These are phyloP conservation scores for Procambarus virginalis DNA, from an alignment of 1,140 invertebrate genomes.

Conservation along the genomic window DNA sequence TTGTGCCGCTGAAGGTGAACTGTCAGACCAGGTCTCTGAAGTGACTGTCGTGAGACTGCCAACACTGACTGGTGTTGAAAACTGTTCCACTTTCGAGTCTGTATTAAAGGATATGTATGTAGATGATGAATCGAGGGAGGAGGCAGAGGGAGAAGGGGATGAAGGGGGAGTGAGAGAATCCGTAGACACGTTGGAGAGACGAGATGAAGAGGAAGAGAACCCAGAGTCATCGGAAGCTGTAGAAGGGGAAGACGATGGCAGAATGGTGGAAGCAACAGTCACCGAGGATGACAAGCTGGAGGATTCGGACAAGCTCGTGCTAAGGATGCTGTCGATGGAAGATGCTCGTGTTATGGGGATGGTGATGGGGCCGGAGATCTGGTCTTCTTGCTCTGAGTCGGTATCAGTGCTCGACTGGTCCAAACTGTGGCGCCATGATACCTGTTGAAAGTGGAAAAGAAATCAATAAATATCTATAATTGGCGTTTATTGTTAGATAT, in stretches of 20 bases:
- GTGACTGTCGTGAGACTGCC: too few species aligned
- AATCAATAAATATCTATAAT: background rate
- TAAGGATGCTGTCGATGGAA: constrained; percentile 16
- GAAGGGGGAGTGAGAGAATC: constrained; percentile 2
- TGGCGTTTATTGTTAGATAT: too few species aligned
- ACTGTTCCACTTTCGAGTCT: background rate
- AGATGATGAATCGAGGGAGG: background rate
- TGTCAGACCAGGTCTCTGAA: too few species aligned
- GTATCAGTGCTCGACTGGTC: constrained; percentile 65
- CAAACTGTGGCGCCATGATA: constrained; percentile 54
- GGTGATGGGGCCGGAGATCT: constrained; percentile 42
- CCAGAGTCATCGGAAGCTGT: background rate
- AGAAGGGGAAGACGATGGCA: constrained; percentile 10
- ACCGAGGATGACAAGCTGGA: constrained; percentile 3
- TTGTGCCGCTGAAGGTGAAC: too few species aligned
- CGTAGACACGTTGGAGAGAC: background rate
- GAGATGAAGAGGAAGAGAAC: background rate
- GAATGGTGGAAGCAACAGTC: background rate
- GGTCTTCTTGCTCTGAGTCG: constrained; percentile 62
- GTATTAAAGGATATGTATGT: background rate
- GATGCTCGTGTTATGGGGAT: constrained; percentile 31
- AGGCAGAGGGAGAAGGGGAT: background rate
- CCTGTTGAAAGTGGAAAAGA: constrained; percentile 5
- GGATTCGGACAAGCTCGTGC: constrained; percentile 1
- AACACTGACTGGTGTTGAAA: too few species aligned